Conservation (phyloP, 2,113 vertebrate species). For the Benitochromis conjunctus region DNA sequence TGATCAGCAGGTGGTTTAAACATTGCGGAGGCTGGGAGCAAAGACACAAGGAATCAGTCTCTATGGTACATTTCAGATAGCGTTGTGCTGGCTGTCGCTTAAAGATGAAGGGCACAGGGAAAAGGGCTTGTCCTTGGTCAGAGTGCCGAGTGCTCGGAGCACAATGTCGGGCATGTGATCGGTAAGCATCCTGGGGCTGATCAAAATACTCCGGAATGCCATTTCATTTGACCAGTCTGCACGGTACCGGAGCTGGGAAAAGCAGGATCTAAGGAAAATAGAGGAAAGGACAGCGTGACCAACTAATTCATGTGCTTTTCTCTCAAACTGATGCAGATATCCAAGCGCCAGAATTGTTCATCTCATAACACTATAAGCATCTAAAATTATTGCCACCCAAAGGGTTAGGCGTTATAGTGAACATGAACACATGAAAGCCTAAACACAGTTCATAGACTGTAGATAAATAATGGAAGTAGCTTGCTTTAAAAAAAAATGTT, state of each 20-base stretch:
- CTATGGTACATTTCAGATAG: constrained; percentile 46
- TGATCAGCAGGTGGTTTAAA: not conserved
- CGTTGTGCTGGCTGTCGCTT: constrained; percentile 60
- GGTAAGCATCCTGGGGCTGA: constrained; percentile 90
- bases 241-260: constrained; percentile 76
- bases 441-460: not conserved
- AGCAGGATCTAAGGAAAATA: constrained; percentile 75
- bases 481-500: not conserved
- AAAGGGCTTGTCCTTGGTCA: constrained; percentile 72
- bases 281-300: not conserved
- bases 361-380: not conserved
- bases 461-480: not conserved
- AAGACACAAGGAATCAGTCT: not conserved
- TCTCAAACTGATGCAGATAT: too few species aligned
- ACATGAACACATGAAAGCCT: not conserved
- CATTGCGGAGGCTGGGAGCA: not conserved
- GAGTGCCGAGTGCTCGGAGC: constrained; percentile 77
- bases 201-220: constrained; percentile 84
- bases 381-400: not conserved
- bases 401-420: not conserved
- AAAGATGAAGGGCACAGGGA: constrained; percentile 74
- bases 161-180: constrained; percentile 93
- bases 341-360: not conserved
- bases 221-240: constrained; percentile 83
- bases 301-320: not conserved